phyloP scores from a whole-genome alignment of 2,888 invertebrate species.

The Anoncus sp. region DNA sequence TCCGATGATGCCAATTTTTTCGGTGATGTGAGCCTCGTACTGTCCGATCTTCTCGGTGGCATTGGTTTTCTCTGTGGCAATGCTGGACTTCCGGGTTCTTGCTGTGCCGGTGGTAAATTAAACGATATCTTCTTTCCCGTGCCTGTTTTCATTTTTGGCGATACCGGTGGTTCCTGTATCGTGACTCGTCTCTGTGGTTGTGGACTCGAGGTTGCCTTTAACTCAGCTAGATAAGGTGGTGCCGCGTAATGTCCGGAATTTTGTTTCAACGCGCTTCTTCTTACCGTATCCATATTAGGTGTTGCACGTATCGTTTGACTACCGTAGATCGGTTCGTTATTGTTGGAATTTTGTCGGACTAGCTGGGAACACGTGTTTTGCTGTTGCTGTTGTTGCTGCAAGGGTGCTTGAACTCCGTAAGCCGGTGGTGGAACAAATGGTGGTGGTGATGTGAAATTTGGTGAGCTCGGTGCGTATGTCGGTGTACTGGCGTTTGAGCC shows the following conservation, averaged over 20 bases:
- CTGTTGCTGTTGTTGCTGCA: conserved; percentile 42
- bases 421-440: conserved; percentile 73
- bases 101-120: conserved; percentile 84
- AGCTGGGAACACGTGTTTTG: conserved; percentile 67
- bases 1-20: conserved; percentile 90
- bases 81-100: conserved; percentile 85
- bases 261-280: conserved; percentile 80
- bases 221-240: conserved; percentile 85
- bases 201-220: conserved; percentile 85
- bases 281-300: conserved; percentile 80
- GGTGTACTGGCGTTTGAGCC: conserved; percentile 78
- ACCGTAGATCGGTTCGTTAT: conserved; percentile 75
- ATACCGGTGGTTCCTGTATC: conserved; percentile 86
- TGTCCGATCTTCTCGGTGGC: conserved; percentile 91
- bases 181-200: conserved; percentile 86
- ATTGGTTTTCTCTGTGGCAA: conserved; percentile 88
- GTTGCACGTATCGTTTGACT: conserved; percentile 75
- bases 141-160: conserved; percentile 84
- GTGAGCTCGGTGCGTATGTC: conserved; percentile 76
- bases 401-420: conserved; percentile 76
- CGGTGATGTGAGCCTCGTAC: conserved; percentile 86
- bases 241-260: conserved; percentile 77
- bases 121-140: conserved; percentile 88
- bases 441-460: conserved; percentile 74
- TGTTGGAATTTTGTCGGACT: conserved; percentile 77